A percentile compares a stretch with the other conserved stretches of the same genome.
Evolutionary conservation across 2,113 vertebrate species (phyloP).

Genomic region (Mustelus asterias): DNA sequence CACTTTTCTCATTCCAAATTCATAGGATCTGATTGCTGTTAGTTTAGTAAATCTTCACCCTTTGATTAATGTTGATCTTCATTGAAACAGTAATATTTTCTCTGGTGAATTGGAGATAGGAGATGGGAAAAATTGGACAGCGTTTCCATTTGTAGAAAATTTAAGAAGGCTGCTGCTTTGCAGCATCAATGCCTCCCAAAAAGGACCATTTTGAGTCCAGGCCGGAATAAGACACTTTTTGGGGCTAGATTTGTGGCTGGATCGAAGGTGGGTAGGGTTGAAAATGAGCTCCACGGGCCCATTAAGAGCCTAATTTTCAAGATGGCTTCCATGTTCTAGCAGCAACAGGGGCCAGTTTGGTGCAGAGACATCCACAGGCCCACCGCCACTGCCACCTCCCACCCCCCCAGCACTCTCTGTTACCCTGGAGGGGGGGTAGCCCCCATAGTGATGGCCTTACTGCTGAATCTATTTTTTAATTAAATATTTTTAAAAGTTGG

Average conservation of each 20-base stretch:
- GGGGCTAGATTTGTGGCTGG: neutral
- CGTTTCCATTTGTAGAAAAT: neutral
- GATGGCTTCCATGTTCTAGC: neutral
- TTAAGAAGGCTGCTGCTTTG: neutral
- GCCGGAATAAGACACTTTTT: neutral
- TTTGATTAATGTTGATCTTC: neutral
- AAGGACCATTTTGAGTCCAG: neutral
- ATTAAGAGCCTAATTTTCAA: neutral
- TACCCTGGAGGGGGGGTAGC: too few relatives aligned
- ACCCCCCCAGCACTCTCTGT: too few relatives aligned
- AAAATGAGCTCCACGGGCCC: neutral
- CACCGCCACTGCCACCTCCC: too few relatives aligned
- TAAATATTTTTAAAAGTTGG: neutral
- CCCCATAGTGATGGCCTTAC: neutral
- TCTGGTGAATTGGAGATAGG: neutral
- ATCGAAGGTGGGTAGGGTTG: too few relatives aligned
- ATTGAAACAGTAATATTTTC: neutral
- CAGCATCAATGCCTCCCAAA: neutral
- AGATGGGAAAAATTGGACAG: neutral
- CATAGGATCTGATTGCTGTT: neutral
- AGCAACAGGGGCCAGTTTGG: neutral
- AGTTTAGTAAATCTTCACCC: neutral
- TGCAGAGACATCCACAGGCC: neutral
- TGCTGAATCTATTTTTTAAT: neutral
- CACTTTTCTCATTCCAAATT: neutral